These are phyloP conservation scores for Rosalia funebris DNA, from an alignment of 2,888 invertebrate species.

Conservation along the genomic window DNA sequence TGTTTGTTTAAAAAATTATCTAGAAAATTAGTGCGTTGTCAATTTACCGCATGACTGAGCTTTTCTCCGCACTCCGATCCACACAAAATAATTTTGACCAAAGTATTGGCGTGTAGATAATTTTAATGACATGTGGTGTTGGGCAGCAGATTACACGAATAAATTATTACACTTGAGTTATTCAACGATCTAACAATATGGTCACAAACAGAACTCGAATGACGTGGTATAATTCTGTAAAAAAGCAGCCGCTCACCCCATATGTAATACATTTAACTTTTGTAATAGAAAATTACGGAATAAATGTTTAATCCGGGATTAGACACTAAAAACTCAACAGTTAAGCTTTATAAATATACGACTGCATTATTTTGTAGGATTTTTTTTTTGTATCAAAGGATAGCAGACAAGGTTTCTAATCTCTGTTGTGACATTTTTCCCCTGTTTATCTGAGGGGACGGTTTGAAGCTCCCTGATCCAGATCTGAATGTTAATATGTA, in stretches of 20 bases:
- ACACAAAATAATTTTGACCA: constrained; percentile 13
- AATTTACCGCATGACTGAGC: background rate
- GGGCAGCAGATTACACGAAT: constrained; percentile 36
- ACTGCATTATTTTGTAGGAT: background rate
- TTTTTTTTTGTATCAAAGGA: background rate
- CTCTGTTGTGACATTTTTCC: background rate
- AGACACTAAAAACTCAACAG: constrained; percentile 6
- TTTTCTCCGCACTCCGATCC: background rate
- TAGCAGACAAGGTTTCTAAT: background rate
- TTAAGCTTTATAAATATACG: background rate
- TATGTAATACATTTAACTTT: background rate
- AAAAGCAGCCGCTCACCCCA: constrained; percentile 27
- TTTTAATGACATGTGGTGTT: constrained; percentile 29
- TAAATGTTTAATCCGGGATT: constrained; percentile 25
- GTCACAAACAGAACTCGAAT: constrained; percentile 15
- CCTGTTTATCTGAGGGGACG: background rate
- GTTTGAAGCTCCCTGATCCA: too few relatives aligned
- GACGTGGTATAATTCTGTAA: background rate
- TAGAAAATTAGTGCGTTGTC: background rate
- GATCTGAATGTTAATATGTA: too few relatives aligned
- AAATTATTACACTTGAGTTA: constrained; percentile 36
- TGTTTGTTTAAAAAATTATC: too few relatives aligned
- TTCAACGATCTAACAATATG: constrained; percentile 20
- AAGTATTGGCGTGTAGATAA: constrained; percentile 26
- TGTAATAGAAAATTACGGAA: constrained; percentile 6